Evolutionary conservation across 1,140 invertebrate species (phyloP).

Genomic region (Scaptomyza hsui): DNA sequence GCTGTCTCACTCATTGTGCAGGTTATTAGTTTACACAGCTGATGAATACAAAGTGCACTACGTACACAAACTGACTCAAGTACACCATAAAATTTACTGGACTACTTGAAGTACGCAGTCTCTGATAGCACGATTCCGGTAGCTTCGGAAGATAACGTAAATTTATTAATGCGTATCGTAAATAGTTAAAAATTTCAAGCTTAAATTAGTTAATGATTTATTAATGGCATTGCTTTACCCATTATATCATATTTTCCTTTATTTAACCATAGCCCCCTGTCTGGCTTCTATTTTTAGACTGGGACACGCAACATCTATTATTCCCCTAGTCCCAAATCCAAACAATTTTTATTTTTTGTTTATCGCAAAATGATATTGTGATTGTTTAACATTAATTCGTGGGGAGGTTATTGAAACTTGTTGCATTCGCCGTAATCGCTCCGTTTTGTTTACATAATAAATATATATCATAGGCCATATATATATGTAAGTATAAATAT

Average conservation of each 20-base stretch:
- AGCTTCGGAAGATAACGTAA: slow-evolving; percentile 56
- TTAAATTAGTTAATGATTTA: slow-evolving; percentile 36
- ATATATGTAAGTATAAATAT: slow-evolving; percentile 18
- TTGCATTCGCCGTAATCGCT: slow-evolving; percentile 41
- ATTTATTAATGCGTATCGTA: slow-evolving; percentile 56
- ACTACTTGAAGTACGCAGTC: slow-evolving; percentile 38
- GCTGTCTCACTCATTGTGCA: slow-evolving; percentile 23
- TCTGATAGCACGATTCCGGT: slow-evolving; percentile 54
- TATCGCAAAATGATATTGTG: slow-evolving; percentile 58
- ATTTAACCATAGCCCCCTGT: neutral
- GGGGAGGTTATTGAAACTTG: slow-evolving; percentile 74
- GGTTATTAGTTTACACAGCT: slow-evolving; percentile 55
- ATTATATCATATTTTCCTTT: neutral
- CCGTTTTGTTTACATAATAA: slow-evolving; percentile 61
- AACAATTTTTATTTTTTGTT: slow-evolving; percentile 30
- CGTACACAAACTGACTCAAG: slow-evolving; percentile 30
- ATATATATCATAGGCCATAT: slow-evolving; percentile 48
- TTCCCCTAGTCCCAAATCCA: slow-evolving; percentile 14
- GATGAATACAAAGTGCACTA: slow-evolving; percentile 48
- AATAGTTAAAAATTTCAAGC: slow-evolving; percentile 39
- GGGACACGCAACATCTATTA: slow-evolving; percentile 3
- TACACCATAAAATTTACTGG: slow-evolving; percentile 49
- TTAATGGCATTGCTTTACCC: neutral
- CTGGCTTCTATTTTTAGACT: slow-evolving; percentile 2
- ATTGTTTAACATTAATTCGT: slow-evolving; percentile 46